phyloP scores from a whole-genome alignment of 1,140 invertebrate genomes.

The Globodera ellingtonae region DNA sequence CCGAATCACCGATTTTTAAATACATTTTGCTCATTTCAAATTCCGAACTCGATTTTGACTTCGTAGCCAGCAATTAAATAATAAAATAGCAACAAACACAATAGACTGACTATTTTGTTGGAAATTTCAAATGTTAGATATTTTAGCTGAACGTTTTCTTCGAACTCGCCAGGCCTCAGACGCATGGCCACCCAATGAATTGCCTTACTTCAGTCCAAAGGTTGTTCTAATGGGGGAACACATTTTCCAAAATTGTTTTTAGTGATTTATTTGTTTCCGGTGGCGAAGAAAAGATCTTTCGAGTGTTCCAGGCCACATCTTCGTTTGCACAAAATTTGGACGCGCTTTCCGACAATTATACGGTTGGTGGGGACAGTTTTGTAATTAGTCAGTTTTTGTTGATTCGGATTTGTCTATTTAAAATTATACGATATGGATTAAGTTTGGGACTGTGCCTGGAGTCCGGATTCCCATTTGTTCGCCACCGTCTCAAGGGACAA shows the following conservation, averaged over 20 bases:
- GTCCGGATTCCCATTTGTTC: neutral
- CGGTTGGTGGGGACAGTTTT: constrained; percentile 58
- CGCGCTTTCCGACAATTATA: constrained; percentile 70
- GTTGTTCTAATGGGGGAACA: neutral
- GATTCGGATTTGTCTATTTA: no score
- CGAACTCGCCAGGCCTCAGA: constrained; percentile 87
- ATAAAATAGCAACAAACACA: no score
- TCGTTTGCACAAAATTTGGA: constrained; percentile 80
- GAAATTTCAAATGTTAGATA: constrained; percentile 66
- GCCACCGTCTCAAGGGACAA: neutral
- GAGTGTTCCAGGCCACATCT: constrained; percentile 80
- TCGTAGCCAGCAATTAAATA: no score
- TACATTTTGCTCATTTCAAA: no score
- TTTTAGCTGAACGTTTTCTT: constrained; percentile 71
- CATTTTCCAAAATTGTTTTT: constrained; percentile 73
- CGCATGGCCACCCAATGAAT: constrained; percentile 91
- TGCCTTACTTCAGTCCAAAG: constrained; percentile 66
- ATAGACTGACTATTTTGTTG: no score
- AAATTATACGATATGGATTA: neutral
- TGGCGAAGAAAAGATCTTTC: constrained; percentile 90
- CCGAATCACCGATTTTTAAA: constrained; percentile 73
- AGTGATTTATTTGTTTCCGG: constrained; percentile 78
- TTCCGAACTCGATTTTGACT: constrained; percentile 70
- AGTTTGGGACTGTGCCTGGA: neutral
- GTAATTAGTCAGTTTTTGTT: no score